Evolutionary conservation across 2,888 invertebrate genomes (phyloP), one percentile per base, ranked within the genome.

Genomic region (Taenaris catops): DNA sequence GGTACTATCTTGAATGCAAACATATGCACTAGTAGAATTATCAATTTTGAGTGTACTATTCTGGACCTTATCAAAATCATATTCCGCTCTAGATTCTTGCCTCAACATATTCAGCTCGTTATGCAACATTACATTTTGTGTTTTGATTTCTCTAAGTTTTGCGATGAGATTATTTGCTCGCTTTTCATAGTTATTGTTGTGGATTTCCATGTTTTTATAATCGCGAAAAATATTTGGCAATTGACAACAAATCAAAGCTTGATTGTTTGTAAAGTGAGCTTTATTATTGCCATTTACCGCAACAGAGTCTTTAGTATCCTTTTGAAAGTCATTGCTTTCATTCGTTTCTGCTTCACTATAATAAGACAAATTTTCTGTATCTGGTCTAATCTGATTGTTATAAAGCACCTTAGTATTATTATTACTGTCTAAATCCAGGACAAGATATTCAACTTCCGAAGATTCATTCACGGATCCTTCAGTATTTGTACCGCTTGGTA

Each of bases 131-230:
- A 59, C 34, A 46, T 86, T 84, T 51, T 84, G 70, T 11, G 65
- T 59, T 58, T 83, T 84, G 2, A 84, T 75, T 40, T 80, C 72
- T 46, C 83, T 62, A 2, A 86, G 45, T 49, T 75, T 84, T 18
- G 53, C 58, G 1, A 84, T 59, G 1, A 84, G 53, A 37, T 74
- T 79, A 31, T 59, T 66, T 1, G 75, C 68, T 58, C 79, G 66
- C 6, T 38, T 46, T 39, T 70, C 67, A 36, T 69, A 73, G 17
- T 60, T 49, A 6, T 62, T 62, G 4, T 44, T 49, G 8, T 49
- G 33, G 11, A 18, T 11, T 14, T 57, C 51, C 8, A 2, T 18
- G 12, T n/a, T 31, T 1, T 31, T 19, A 5, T 31, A 8, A 19
- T 27, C 5, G 3, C 10, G 25, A 5, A 23, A 12, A 1, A 34